These are phyloP conservation scores for Sporophila hypoxantha DNA, from an alignment of 2,113 vertebrate genomes.

Conservation along the genomic window DNA sequence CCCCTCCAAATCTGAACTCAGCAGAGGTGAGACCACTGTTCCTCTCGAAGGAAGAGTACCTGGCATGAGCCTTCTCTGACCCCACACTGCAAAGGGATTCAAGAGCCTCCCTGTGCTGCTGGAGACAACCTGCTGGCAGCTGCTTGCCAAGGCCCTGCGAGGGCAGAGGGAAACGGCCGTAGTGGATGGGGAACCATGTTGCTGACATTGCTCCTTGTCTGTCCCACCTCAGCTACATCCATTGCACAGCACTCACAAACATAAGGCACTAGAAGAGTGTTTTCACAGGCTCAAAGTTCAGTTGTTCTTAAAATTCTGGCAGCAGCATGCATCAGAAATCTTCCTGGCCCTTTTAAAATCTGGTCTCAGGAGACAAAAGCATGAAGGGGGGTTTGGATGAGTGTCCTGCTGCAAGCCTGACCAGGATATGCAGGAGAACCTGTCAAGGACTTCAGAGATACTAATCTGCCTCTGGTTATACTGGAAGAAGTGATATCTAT, in stretches of 20 bases:
- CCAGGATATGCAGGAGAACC: background rate
- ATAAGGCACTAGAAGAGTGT: slow-evolving; percentile 59
- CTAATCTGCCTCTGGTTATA: background rate
- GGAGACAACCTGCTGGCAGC: background rate
- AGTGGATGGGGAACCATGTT: background rate
- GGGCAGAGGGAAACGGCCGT: background rate
- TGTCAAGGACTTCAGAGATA: background rate
- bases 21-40: background rate
- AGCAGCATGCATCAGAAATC: background rate
- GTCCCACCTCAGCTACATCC: background rate
- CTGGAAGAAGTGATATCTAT: background rate
- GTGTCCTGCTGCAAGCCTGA: background rate
- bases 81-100: background rate
- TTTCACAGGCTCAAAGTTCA: background rate
- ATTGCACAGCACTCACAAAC: background rate
- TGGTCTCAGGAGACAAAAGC: background rate
- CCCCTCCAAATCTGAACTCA: background rate
- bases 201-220: background rate
- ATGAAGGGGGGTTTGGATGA: background rate
- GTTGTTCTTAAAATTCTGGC: background rate
- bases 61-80: fast-evolving
- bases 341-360: background rate
- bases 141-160: background rate
- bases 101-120: background rate
- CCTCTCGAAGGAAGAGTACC: background rate